These are phyloP conservation scores for Scaptomyza montana DNA, from an alignment of 1,140 invertebrate species.

Conservation along the genomic window DNA sequence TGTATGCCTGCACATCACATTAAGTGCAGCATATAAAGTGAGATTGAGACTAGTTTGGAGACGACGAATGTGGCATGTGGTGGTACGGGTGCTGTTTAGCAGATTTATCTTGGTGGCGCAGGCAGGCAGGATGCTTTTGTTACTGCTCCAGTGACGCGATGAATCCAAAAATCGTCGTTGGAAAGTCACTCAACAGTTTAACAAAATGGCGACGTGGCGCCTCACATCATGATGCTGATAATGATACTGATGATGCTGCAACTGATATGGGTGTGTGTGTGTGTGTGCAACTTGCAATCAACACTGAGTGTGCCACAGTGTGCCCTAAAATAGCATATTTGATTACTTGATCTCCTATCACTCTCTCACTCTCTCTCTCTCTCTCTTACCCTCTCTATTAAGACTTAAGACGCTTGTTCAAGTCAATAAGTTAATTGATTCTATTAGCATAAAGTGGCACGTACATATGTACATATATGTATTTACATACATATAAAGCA, in stretches of 20 bases:
- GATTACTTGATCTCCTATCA: not conserved
- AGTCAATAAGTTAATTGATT: no score
- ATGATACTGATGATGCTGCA: not conserved
- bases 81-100: constrained; percentile 30
- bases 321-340: not conserved
- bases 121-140: constrained; percentile 64
- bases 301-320: not conserved
- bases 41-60: not conserved
- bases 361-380: no score
- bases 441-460: no score
- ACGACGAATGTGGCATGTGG: not conserved
- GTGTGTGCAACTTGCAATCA: not conserved
- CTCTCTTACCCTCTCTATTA: no score
- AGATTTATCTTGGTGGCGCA: constrained; percentile 66
- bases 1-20: constrained; percentile 17
- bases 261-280: no score
- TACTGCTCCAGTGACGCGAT: constrained; percentile 38
- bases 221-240: not conserved
- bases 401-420: no score
- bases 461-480: no score
- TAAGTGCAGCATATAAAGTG: constrained; percentile 11
- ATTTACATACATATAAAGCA: no score
- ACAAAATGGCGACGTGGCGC: constrained; percentile 39
- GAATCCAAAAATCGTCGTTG: constrained; percentile 72
- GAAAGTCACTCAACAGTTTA: constrained; percentile 78